Evolutionary conservation across 2,113 vertebrate genomes (phyloP), one percentile per base, ranked within the genome.

Genomic region (Parus major): DNA sequence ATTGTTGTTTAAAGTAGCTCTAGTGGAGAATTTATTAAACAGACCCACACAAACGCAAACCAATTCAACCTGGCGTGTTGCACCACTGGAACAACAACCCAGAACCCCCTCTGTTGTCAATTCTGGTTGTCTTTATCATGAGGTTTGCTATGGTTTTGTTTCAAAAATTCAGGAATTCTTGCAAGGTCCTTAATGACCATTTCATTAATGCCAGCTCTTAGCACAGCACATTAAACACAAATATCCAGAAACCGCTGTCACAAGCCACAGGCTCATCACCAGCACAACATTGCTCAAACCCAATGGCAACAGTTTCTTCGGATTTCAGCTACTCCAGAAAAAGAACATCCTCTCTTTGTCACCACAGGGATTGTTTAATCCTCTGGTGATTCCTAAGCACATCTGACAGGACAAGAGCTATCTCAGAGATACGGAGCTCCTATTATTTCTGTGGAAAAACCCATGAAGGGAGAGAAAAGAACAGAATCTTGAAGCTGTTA

Each of bases 91-190:
- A 64, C 23, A 39, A 24, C 29, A 47, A 52, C n/a, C 56, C 46
- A 57, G 60, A 52, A 42, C 18, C 11, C 46, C 13, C 36, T 53
- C 64, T 39, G 15, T 15, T 46, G 23, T 15, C 44, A 86, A 2
- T 29, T 31, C 42, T 35, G 50, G 15, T 7, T 50, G 28, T 7
- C 44, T 3, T 31, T 35, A 78, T 15, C 2, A 0, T 5, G 10
- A 82, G 15, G 35, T 31, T 52, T 53, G 50, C 28, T 46, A 21
- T 20, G 3, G 15, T 1, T 22, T 70, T 24, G 29, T 39, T 71
- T 71, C 70, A 76, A 63, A 63, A 70, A 35, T 71, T 71, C 70
- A 76, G 59, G 59, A 70, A 35, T 31, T 52, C 22, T 39, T 36
- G 15, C 35, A 33, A 75, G 75, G 82, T 8, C 76, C 27, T 52